These are phyloP conservation scores for Autographa pulchrina DNA, from an alignment of 2,888 invertebrate species.

Conservation along the genomic window DNA sequence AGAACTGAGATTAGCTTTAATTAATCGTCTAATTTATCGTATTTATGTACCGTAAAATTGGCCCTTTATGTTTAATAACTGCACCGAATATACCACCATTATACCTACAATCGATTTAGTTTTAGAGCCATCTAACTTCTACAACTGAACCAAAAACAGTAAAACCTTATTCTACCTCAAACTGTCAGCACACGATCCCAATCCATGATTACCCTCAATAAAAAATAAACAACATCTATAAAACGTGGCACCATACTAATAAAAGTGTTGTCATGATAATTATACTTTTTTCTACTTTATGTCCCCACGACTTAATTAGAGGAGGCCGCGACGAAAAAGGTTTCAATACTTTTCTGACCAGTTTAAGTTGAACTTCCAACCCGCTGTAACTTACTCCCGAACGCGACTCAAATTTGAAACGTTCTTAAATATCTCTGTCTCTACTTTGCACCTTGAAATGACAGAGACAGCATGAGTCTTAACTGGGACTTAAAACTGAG, in stretches of 20 bases:
- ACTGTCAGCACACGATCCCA: background rate
- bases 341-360: constrained; percentile 47
- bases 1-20: no score
- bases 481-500: no score
- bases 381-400: background rate
- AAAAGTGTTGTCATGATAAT: constrained; percentile 67
- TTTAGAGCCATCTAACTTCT: background rate
- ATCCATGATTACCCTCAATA: constrained; percentile 34
- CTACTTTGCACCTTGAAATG: no score
- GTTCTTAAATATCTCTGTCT: no score
- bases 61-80: no score
- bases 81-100: no score
- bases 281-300: constrained; percentile 51
- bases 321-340: constrained; percentile 63
- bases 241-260: constrained; percentile 41
- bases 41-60: no score
- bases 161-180: background rate
- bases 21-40: no score
- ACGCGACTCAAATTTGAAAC: no score
- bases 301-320: constrained; percentile 65
- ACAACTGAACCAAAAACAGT: background rate
- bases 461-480: no score
- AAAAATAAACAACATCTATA: constrained; percentile 42
- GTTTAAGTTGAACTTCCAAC: constrained; percentile 20
- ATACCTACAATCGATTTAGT: no score